A percentile compares a stretch with the other conserved stretches of the same genome.
These are phyloP conservation scores for Oreochromis niloticus DNA, from an alignment of 2,113 vertebrate genomes.

Conservation along the genomic window DNA sequence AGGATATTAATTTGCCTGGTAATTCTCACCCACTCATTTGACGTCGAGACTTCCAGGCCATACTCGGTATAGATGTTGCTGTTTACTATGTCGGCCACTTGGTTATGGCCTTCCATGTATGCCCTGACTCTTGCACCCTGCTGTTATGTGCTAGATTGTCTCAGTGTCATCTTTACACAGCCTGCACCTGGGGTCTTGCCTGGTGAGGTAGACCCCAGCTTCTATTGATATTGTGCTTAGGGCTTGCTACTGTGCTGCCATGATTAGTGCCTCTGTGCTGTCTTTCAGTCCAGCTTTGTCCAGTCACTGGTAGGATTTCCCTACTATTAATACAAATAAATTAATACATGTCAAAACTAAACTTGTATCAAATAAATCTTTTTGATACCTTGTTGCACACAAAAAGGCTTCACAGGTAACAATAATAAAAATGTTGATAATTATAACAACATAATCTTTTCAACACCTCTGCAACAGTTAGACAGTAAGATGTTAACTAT, in stretches of 20 bases:
- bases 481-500: neutral
- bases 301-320: neutral
- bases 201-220: neutral
- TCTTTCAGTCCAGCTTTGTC: neutral
- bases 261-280: neutral
- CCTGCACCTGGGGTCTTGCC: neutral
- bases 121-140: neutral
- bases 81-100: fast-evolving
- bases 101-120: neutral
- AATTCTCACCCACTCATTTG: no score
- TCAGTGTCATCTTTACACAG: neutral
- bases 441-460: no score
- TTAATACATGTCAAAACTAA: neutral
- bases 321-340: neutral
- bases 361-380: neutral
- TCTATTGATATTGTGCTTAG: neutral
- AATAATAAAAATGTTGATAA: neutral
- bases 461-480: neutral
- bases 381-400: neutral
- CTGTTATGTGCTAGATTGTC: neutral
- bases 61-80: neutral
- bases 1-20: no score
- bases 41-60: neutral
- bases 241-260: neutral
- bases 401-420: neutral